Evolutionary conservation across 2,888 invertebrate species (phyloP), one percentile per base, ranked within the genome.

Genomic region (Nomada ferruginata): DNA sequence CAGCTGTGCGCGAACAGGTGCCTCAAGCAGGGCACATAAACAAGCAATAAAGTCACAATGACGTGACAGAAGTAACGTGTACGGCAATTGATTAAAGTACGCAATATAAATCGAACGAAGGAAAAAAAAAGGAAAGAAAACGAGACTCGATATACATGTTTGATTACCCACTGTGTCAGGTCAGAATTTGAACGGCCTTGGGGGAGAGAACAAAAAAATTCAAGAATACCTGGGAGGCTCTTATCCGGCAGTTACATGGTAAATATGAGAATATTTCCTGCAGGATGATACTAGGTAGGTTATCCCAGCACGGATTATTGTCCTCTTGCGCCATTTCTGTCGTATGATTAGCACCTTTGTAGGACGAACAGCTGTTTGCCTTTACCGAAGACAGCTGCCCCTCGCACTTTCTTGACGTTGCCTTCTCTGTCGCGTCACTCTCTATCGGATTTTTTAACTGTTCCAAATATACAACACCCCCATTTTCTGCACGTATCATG

Each of bases 231-330:
- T 92, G 93, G 9, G 93, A 93, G 29, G 93, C 93, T 87, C 79
- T 90, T 76, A 93, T 90, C 75, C 93, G 90, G 84, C 90, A 91
- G 65, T 91, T 87, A 74, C 90, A 91, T 3, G 94, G 88, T 71
- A 94, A 89, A 86, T 94, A 94, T 20, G 93, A 93, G 89, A 94
- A 94, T 80, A 94, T 91, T 89, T 94, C 94, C 75, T 94, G 92
- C 77, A 94, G 91, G 80, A 94, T 94, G 69, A 94, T 93, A 87
- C 93, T 94, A 65, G 94, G 94, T 78, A 94, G 88, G 86, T 91
- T 93, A 84, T 93, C 93, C 94, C 94, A 94, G 87, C 89, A 90
- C 65, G 91, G 90, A 77, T 88, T 85, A 69, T 82, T 83, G 75
- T 91, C 90, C 84, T 91, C 90, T 85, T 92, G 92, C 85, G 89